Evolutionary conservation across 2,113 vertebrate genomes (phyloP), one percentile per base, ranked within the genome.

Genomic region (Drymodes brunneopygia): DNA sequence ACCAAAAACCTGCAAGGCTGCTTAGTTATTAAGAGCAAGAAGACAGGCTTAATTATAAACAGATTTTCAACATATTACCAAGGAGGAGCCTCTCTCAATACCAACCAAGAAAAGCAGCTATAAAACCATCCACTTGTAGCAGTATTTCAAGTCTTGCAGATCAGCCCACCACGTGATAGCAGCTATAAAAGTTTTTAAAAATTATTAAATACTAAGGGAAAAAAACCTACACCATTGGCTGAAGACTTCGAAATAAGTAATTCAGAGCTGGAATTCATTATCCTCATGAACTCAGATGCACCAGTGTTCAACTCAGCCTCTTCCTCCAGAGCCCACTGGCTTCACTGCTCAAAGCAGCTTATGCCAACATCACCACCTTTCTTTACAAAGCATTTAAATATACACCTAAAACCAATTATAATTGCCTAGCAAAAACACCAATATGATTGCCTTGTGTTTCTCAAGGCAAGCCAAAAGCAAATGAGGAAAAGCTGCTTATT

Each of bases 341-440:
- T 79, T 54, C 73, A 47, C 40, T 29, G 51, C 77, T 65, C 18
- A 2, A 50, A 90, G 22, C 72, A 62, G 19, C 38, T 44, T 19
- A 62, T 65, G 57, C 90, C 94, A 96, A 29, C 85, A 93, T 86
- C 84, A 57, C 38, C 38, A 81, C 82, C 66, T 79, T 73, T 31
- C 64, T 58, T 85, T 81, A 94, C 93, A 97, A 91, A 89, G 51
- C 62, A 50, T 24, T 83, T 81, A 80, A 65, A 90, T 9, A n/a
- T 57, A 38, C 82, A 88, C 70, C 94, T 97, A 91, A 83, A 92
- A 96, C 31, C 54, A 90, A 95, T 94, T 90, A 81, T 31, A 91
- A 88, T 24, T 40, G 53, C 83, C 72, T 48, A 89, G 48, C 60
- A 91, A 92, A 90, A 83, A 75, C 75, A 35, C 4, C 48, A 60